A percentile compares a stretch with the other conserved stretches of the same genome.
These are phyloP conservation scores for Euwallacea similis DNA, from an alignment of 1,140 invertebrate genomes.

Conservation along the genomic window DNA sequence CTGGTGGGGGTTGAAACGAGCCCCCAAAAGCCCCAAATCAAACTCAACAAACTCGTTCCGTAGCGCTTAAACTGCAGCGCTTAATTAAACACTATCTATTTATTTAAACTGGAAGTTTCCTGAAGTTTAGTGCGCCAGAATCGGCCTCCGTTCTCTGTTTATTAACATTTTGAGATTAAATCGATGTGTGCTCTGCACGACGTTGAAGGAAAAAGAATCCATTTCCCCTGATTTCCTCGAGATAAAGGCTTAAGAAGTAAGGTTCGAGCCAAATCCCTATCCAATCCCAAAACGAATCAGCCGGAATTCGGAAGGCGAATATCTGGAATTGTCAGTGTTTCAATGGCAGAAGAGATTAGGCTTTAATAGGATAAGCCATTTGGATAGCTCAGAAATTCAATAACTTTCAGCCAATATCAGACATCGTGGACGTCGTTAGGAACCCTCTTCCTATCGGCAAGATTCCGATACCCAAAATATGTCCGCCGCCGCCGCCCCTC, in stretches of 20 bases:
- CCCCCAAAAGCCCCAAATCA: too few relatives aligned
- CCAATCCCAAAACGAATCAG: conserved; percentile 1
- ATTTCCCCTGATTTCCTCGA: neutral
- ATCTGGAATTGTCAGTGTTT: conserved; percentile 11
- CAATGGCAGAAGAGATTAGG: neutral
- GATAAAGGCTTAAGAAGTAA: conserved; percentile 1
- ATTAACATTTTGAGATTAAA: too few relatives aligned
- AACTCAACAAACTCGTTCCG: too few relatives aligned
- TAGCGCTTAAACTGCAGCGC: too few relatives aligned
- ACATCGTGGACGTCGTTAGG: conserved; percentile 60
- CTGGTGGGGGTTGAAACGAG: too few relatives aligned
- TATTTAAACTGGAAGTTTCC: too few relatives aligned
- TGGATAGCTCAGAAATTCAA: neutral
- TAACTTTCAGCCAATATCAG: conserved; percentile 56
- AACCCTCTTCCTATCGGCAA: conserved; percentile 54
- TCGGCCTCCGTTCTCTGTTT: too few relatives aligned
- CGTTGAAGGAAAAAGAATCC: neutral
- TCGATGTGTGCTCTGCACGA: too few relatives aligned
- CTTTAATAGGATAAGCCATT: neutral
- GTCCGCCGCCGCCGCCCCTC: conserved; percentile 51
- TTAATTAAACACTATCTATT: too few relatives aligned
- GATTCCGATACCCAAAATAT: conserved; percentile 53
- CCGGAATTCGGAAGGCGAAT: neutral
- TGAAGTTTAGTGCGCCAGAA: too few relatives aligned
- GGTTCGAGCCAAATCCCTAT: conserved; percentile 2